Evolutionary conservation across 2,888 invertebrate genomes (phyloP), one percentile per base, ranked within the genome.

Genomic region (Cephus spinipes): DNA sequence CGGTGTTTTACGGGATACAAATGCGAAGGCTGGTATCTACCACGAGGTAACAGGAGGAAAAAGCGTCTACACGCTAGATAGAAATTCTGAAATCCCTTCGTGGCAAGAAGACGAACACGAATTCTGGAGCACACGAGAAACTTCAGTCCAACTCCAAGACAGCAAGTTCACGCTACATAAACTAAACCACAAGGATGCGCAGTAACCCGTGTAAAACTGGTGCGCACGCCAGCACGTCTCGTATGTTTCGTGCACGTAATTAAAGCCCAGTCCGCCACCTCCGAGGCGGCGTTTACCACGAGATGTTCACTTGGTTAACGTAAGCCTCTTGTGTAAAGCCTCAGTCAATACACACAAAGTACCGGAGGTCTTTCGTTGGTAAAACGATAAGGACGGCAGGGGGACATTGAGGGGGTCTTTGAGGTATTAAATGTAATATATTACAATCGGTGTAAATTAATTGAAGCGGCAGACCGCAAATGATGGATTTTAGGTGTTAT

Each of bases 171-270:
- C 80, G 81, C 75, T 77, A 82, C 81, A 82, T 82, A 82, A 80
- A 82, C 78, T 80, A 76, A 78, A 69, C 80, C 76, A 33, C 73
- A 34, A 34, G 74, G 73, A 23, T 68, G 77, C 76, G 36, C 76
- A 78, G 75, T 71, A 35, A 69, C 34, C 55, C 35, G 75, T 71
- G 75, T 55, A 77, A 77, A 83, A 81, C 76, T 77, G 35, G 77
- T n/a, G 40, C 78, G 80, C 81, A 31, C 31, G 77, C 79, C 82
- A 81, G 84, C 85, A 80, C 83, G 86, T 81, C 79, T 81, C 82
- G 81, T 81, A 82, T 83, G 85, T 84, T 85, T 84, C 86, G 83
- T 85, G 87, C 79, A 81, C 81, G 83, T 87, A 87, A 87, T 87
- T 87, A 87, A 85, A 85, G 83, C 81, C 81, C 79, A 79, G 81